phyloP scores from a whole-genome alignment of 2,113 vertebrate genomes.

The Shinisaurus crocodilurus region DNA sequence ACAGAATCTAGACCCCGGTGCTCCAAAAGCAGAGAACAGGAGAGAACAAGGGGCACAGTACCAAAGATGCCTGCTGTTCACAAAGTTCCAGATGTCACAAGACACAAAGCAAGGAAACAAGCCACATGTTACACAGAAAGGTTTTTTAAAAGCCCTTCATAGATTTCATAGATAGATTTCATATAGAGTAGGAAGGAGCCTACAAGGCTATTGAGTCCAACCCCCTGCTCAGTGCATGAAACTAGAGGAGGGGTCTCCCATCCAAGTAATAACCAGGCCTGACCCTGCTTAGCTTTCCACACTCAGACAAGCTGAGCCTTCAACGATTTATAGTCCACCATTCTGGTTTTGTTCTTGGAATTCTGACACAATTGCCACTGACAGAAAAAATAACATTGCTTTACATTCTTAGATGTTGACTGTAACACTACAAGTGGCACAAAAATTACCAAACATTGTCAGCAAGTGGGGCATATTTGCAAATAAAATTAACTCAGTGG shows the following conservation, averaged over 20 bases:
- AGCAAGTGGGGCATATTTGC: neutral
- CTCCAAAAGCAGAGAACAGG: neutral
- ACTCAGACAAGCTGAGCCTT: too few species aligned
- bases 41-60: neutral
- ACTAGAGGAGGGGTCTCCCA: too few species aligned
- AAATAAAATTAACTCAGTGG: neutral
- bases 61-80: neutral
- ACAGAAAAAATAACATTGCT: conserved; percentile 31
- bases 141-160: neutral
- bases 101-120: neutral
- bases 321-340: conserved; percentile 20
- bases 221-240: too few species aligned
- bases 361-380: conserved; percentile 14
- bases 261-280: too few species aligned
- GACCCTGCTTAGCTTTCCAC: too few species aligned
- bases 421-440: neutral
- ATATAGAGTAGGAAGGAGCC: too few species aligned
- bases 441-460: neutral
- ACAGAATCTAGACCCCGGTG: neutral
- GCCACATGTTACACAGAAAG: neutral
- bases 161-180: too few species aligned
- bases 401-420: conserved; percentile 45
- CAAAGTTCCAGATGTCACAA: neutral
- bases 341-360: conserved; percentile 21
- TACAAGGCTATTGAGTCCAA: too few species aligned